Percentiles rank a stretch among this genome's conserved stretches.
These are phyloP conservation scores for Luehdorfia chinensis DNA, from an alignment of 1,140 invertebrate species.

Conservation along the genomic window DNA sequence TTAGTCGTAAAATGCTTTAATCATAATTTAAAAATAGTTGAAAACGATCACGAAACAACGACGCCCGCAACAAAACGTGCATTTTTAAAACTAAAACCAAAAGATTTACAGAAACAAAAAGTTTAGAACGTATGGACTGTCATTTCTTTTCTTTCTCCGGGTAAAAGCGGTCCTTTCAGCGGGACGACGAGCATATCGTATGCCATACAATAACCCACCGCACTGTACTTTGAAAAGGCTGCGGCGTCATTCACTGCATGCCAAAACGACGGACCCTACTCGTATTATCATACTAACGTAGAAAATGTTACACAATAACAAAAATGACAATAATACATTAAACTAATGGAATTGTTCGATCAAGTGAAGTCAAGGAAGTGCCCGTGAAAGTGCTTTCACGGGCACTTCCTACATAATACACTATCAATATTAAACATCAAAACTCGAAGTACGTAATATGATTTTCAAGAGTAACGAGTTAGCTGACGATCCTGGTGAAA, in stretches of 20 bases:
- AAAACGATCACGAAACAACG: no score
- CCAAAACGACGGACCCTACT: neutral
- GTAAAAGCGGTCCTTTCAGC: constrained; percentile 8
- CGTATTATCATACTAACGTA: neutral
- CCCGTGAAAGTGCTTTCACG: no score
- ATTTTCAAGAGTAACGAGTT: no score
- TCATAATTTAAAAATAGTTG: no score
- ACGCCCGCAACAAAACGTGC: no score
- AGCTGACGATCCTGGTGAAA: no score
- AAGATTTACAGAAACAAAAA: constrained; percentile 8
- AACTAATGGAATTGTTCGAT: no score
- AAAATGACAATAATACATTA: neutral
- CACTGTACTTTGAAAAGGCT: constrained; percentile 3
- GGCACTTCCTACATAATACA: no score
- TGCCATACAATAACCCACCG: neutral
- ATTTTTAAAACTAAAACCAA: constrained; percentile 8
- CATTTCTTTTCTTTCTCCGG: constrained; percentile 6
- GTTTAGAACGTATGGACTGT: neutral
- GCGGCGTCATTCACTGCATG: neutral
- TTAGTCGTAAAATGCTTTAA: no score
- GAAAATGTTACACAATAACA: neutral
- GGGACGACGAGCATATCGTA: constrained; percentile 5
- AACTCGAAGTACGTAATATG: no score
- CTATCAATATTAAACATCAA: no score
- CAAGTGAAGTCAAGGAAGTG: no score